phyloP scores from a whole-genome alignment of 2,113 vertebrate species.

The Anseranas semipalmata region DNA sequence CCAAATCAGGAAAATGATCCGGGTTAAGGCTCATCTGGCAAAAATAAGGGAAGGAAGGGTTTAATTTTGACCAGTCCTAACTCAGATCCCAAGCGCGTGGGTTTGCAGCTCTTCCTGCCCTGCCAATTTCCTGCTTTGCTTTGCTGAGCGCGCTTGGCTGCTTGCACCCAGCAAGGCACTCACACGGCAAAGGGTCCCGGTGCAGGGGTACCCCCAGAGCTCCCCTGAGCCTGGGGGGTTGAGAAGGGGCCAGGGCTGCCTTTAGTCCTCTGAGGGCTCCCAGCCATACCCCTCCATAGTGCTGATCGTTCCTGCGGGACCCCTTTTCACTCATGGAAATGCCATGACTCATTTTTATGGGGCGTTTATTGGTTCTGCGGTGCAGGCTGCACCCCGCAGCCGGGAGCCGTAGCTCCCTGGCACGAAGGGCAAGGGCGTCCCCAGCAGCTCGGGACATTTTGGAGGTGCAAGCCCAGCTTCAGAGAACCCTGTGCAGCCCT shows the following conservation, averaged over 20 bases:
- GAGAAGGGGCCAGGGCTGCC: not conserved
- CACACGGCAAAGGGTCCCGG: accelerated
- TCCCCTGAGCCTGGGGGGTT: accelerated
- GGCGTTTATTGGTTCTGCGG: not conserved
- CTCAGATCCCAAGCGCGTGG: accelerated
- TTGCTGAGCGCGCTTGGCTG: not conserved
- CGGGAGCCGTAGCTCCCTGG: not conserved
- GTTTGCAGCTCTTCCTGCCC: not conserved
- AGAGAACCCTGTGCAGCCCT: not conserved
- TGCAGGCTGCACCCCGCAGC: not conserved
- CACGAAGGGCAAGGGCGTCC: not conserved
- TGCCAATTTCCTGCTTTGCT: not conserved
- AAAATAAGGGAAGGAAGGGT: not conserved
- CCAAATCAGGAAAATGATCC: not conserved
- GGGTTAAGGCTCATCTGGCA: not conserved
- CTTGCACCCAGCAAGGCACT: accelerated
- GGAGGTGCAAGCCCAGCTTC: not conserved
- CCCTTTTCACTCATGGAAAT: not conserved
- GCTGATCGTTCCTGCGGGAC: not conserved
- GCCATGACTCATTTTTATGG: not conserved
- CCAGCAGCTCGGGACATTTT: not conserved
- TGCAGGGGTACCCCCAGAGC: not conserved
- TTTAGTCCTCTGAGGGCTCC: not conserved
- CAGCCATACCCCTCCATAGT: accelerated
- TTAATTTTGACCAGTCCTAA: not conserved